Percentiles rank a stretch among this genome's conserved stretches.
Conservation (phyloP, 2,888 invertebrate species). For the Neocrepidodera transversa region DNA sequence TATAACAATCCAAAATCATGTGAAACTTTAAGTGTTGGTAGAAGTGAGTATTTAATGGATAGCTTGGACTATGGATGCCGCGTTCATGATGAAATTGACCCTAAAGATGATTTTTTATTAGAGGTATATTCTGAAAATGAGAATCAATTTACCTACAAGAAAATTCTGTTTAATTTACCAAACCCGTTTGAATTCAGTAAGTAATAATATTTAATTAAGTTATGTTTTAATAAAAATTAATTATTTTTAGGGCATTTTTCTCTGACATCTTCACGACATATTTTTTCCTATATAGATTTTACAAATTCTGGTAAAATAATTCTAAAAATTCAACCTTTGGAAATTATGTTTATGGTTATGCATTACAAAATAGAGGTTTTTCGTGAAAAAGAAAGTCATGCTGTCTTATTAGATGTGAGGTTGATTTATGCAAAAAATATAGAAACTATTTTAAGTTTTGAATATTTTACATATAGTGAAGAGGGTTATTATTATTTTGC, state of each 20-base stretch:
- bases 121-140: conserved; percentile 41
- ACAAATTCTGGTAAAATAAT: conserved; percentile 40
- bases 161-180: conserved; percentile 38
- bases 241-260: conserved; percentile 8
- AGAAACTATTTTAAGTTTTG: conserved; percentile 22
- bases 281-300: conserved; percentile 45
- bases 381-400: conserved; percentile 37
- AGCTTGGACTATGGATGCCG: conserved; percentile 36
- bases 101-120: conserved; percentile 27
- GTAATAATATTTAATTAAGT: too few species aligned
- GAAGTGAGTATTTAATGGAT: conserved; percentile 11
- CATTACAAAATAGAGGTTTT: conserved; percentile 47
- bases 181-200: conserved; percentile 35
- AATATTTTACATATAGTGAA: conserved; percentile 46
- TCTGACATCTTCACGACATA: conserved; percentile 27
- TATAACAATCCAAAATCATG: conserved; percentile 34
- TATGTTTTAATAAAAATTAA: too few species aligned
- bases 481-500: conserved; percentile 47
- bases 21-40: conserved; percentile 35
- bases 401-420: conserved; percentile 41
- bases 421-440: conserved; percentile 28
- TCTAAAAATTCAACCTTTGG: conserved; percentile 42
- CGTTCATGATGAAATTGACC: conserved; percentile 25
- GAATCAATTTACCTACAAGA: conserved; percentile 38
- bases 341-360: conserved; percentile 37